Evolutionary conservation across 2,113 vertebrate genomes (phyloP).

Genomic region (Cariama cristata): DNA sequence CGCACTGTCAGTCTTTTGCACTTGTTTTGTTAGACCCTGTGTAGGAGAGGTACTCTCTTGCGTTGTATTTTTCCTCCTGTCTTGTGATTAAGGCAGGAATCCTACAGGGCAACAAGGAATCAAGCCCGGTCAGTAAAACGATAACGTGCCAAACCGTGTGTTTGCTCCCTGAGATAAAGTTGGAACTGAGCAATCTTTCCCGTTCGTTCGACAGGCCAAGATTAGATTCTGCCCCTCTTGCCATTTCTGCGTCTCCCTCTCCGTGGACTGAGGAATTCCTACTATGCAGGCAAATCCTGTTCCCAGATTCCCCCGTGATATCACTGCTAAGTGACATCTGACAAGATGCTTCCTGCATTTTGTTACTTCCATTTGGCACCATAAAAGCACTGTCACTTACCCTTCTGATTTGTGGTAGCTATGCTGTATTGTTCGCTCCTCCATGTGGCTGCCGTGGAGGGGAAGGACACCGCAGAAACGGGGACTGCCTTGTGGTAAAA

Average conservation of each 20-base stretch:
- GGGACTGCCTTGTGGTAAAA: background rate
- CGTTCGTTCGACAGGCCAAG: background rate
- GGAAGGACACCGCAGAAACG: background rate
- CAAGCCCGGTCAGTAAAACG: background rate
- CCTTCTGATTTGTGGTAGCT: constrained; percentile 42
- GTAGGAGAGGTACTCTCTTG: background rate
- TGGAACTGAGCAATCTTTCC: constrained; percentile 31
- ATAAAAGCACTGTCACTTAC: constrained; percentile 57
- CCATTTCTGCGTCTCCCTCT: constrained; percentile 47
- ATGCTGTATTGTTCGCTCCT: background rate
- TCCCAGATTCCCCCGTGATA: constrained; percentile 45
- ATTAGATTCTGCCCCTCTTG: constrained; percentile 40
- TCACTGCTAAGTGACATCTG: constrained; percentile 68
- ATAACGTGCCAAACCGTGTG: background rate
- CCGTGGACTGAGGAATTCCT: constrained; percentile 38
- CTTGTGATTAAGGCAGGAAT: background rate
- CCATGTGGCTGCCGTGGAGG: rapidly evolving
- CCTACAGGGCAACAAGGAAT: background rate
- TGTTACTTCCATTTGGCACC: constrained; percentile 63
- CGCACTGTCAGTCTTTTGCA: background rate
- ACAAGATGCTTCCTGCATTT: constrained; percentile 65
- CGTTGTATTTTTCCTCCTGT: background rate
- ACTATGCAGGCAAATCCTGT: constrained; percentile 54
- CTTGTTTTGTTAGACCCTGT: background rate
- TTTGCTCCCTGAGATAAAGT: background rate